These are phyloP conservation scores for Atopsyche davidsoni DNA, from an alignment of 1,140 invertebrate species.

Conservation along the genomic window DNA sequence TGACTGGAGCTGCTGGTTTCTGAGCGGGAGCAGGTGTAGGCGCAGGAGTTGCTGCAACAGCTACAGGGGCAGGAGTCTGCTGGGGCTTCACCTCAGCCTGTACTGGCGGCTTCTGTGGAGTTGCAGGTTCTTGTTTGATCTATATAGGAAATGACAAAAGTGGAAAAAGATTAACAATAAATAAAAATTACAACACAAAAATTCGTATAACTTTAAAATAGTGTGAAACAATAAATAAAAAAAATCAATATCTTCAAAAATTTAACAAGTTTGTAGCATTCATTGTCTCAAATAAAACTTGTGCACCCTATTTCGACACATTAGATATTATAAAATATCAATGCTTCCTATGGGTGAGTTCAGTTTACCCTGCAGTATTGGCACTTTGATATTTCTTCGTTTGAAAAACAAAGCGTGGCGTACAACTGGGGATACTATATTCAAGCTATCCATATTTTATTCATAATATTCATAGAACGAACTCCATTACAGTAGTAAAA, in stretches of 20 bases:
- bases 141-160: too few species aligned
- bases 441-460: too few species aligned
- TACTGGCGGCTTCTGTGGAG: slow-evolving; percentile 1
- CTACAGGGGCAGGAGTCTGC: slow-evolving; percentile 15
- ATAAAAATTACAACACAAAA: too few species aligned
- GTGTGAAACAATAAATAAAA: too few species aligned
- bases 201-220: too few species aligned
- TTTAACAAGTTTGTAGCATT: too few species aligned
- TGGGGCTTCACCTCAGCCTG: slow-evolving; percentile 20
- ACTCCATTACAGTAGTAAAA: too few species aligned
- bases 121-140: slow-evolving; percentile 14
- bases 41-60: slow-evolving; percentile 10
- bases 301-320: too few species aligned
- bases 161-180: too few species aligned
- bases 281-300: too few species aligned
- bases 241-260: too few species aligned
- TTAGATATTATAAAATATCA: neutral
- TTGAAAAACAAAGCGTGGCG: slow-evolving; percentile 23
- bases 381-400: slow-evolving; percentile 16
- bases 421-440: slow-evolving; percentile 10
- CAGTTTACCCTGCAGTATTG: slow-evolving; percentile 20
- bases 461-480: too few species aligned
- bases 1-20: neutral
- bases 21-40: slow-evolving; percentile 22
- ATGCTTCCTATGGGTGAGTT: slow-evolving; percentile 11